These are phyloP conservation scores for Brevimyrus niger DNA, from an alignment of 2,113 vertebrate species.

Conservation along the genomic window DNA sequence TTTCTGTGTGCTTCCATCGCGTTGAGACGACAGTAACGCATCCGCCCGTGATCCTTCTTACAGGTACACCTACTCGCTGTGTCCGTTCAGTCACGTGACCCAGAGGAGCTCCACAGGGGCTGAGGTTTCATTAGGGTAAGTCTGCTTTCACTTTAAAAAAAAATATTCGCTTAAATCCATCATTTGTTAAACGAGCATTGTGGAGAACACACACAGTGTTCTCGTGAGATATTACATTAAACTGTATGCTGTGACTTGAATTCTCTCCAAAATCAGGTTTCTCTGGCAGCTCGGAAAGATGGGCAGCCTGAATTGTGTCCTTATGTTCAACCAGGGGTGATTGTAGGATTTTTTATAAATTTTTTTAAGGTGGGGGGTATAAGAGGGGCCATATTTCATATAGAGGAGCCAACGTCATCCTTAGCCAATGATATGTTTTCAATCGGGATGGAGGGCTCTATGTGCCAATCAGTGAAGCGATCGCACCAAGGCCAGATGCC, in stretches of 20 bases:
- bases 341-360: neutral
- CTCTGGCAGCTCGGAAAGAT: neutral
- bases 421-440: neutral
- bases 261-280: neutral
- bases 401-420: neutral
- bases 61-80: slow-evolving; percentile 56
- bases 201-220: neutral
- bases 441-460: neutral
- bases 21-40: neutral
- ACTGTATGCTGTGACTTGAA: neutral
- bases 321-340: neutral
- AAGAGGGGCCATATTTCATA: no score
- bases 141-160: neutral
- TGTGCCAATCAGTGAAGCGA: no score
- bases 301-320: neutral
- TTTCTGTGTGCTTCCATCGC: neutral
- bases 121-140: slow-evolving; percentile 57
- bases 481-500: no score
- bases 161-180: neutral
- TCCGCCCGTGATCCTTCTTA: neutral
- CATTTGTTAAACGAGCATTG: neutral
- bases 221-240: neutral
- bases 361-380: neutral
- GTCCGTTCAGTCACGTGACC: slow-evolving; percentile 56
- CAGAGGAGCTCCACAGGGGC: slow-evolving; percentile 50